Evolutionary conservation across 2,797 vertebrate genomes (phyloP), one percentile per base, ranked within the genome.

Genomic region (Balearica regulorum): DNA sequence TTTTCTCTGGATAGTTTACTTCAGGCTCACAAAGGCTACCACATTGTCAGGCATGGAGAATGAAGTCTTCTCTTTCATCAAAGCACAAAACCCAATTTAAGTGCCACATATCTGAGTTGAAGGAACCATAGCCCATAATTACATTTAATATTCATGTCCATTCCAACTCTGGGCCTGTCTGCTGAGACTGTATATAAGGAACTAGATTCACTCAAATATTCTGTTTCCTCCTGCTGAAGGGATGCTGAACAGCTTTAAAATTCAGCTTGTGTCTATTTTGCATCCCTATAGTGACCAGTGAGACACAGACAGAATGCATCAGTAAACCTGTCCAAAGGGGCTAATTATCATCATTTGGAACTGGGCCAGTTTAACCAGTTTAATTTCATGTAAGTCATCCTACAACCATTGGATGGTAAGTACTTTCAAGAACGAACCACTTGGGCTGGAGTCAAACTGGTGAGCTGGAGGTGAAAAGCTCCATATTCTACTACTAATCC

Each of bases 381-480:
- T 64, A 39, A 81, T 66, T 95, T 89, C 58, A 83, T 16, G 61
- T 55, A 92, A 76, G 37, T 75, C 2, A 6, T 29, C 68, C 84
- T 11, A 83, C 10, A 72, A 39, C n/a, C 60, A 92, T 83, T 83
- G 94, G 66, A 83, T 53, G 33, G 33, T 25, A 85, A 87, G 26
- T 35, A 82, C 43, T 91, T 83, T 89, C 58, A 58, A 60, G 82
- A 96, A 71, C 66, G 71, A 93, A 86, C 39, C 57, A 41, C 73
- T 81, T 83, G n/a, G 54, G 33, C 43, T 79, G 55, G 21, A 90
- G 53, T 89, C 87, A 95, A 87, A 91, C 85, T 72, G 81, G 78
- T 80, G 78, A 92, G 66, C 58, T 76, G 53, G 46, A 96, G 58
- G 49, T 84, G n/a, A 82, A 95, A 96, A 90, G 77, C 68, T 95